Evolutionary conservation across 2,113 vertebrate species (phyloP), one percentile per base, ranked within the genome.

Genomic region (Herpetotheres cachinnans): DNA sequence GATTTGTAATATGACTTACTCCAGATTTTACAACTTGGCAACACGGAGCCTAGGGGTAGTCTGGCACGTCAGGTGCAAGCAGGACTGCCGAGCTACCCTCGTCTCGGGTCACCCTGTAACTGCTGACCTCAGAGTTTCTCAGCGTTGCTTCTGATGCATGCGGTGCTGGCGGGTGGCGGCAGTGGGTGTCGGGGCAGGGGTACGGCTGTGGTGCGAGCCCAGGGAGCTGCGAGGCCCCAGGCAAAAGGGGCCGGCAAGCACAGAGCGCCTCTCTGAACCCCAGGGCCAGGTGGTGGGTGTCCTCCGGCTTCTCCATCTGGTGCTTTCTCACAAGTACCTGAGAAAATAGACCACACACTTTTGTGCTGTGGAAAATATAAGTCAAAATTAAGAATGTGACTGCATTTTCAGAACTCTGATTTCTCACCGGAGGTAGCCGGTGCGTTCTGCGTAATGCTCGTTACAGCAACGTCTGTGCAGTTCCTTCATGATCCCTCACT

Each of bases 141-240:
- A 18, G 38, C 0, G 1, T 15, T 2, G 2, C 22, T 47, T 19
- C 42, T 18, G 55, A 20, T 0, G 0, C 1, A 3, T 8, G 9
- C 1, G 0, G 3, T 8, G 36, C 30, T 26, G 54, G 13, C 1
- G 5, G 9, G 34, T 47, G n/a, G 11, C 2, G 0, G 13, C 54
- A 18, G 11, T 0, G 10, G 30, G 14, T 34, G 20, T 30, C 46
- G 40, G 30, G 59, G 30, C 38, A 9, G 8, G 21, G 40, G 13
- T 10, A 0, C 10, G 20, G 2, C 16, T 7, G 34, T 0, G 5
- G 14, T 5, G 24, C 2, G 21, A 54, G 27, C 20, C 0, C 0
- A 8, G 10, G 10, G 2, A 54, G 8, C 36, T 17, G 11, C n/a
- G 40, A 0, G 0, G 19, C 73, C 20, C 27, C 0, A 2, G 16